Evolutionary conservation across 2,113 vertebrate genomes (phyloP).

Genomic region (Triplophysa siluroides): DNA sequence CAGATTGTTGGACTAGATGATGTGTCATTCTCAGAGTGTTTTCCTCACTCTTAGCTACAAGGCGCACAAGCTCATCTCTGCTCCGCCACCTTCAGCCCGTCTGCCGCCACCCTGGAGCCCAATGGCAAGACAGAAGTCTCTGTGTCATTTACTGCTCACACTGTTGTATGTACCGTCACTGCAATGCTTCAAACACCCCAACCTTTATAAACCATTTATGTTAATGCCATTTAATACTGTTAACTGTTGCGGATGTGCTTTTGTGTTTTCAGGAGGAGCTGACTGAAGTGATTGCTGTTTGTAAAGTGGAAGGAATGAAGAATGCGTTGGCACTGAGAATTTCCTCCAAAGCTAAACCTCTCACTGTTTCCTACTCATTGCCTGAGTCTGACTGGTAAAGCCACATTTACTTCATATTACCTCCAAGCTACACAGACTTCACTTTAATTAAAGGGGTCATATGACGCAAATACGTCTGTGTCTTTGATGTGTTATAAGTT

Average conservation of each 20-base stretch:
- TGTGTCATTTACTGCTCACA: constrained; percentile 73
- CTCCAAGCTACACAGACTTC: not conserved
- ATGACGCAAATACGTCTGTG: too few species aligned
- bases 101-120: constrained; percentile 76
- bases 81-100: constrained; percentile 68
- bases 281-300: constrained; percentile 76
- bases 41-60: constrained; percentile 69
- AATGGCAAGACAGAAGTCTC: constrained; percentile 75
- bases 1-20: not conserved
- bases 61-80: constrained; percentile 79
- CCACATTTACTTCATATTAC: not conserved
- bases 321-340: constrained; percentile 80
- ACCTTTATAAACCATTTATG: not conserved
- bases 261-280: constrained; percentile 75
- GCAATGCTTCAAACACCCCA: not conserved
- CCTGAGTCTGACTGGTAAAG: constrained; percentile 45
- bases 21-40: not conserved
- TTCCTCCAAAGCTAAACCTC: constrained; percentile 74
- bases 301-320: constrained; percentile 81
- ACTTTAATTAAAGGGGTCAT: not conserved
- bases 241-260: constrained; percentile 10
- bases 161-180: constrained; percentile 68
- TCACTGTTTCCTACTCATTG: constrained; percentile 77
- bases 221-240: not conserved
- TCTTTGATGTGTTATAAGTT: too few species aligned